These are phyloP conservation scores for human DNA, from an alignment of 2,113 vertebrate species.

Conservation along the genomic window DNA sequence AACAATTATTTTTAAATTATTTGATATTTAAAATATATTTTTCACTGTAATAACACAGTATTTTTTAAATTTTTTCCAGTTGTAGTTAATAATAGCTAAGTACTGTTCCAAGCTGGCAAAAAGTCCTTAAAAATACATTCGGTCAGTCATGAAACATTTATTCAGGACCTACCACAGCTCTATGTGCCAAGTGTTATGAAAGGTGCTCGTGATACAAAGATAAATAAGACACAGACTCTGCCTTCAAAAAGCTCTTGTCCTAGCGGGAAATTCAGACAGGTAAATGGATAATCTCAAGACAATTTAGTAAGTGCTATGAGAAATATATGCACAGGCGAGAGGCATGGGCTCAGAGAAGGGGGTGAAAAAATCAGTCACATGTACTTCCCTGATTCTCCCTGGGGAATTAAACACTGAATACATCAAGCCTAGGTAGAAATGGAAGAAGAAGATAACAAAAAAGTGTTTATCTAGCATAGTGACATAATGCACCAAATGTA, in stretches of 20 bases:
- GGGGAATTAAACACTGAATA: background rate
- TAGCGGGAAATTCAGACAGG: background rate
- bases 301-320: background rate
- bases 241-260: background rate
- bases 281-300: background rate
- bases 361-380: background rate
- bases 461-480: background rate
- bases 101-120: background rate
- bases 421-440: background rate
- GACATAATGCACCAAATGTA: background rate
- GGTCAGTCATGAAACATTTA: background rate
- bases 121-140: conserved; percentile 31
- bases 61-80: background rate
- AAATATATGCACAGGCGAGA: background rate
- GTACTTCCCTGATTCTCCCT: background rate
- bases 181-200: background rate
- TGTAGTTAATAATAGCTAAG: conserved; percentile 11
- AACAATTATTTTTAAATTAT: background rate
- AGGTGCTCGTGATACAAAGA: background rate
- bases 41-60: background rate
- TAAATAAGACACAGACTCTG: background rate
- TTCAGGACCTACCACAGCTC: background rate
- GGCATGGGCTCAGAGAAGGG: background rate
- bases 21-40: conserved; percentile 11
- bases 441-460: background rate